A percentile compares a stretch with the other conserved stretches of the same genome.
phyloP scores from a whole-genome alignment of 2,113 vertebrate genomes.

The Thalassoma bifasciatum region DNA sequence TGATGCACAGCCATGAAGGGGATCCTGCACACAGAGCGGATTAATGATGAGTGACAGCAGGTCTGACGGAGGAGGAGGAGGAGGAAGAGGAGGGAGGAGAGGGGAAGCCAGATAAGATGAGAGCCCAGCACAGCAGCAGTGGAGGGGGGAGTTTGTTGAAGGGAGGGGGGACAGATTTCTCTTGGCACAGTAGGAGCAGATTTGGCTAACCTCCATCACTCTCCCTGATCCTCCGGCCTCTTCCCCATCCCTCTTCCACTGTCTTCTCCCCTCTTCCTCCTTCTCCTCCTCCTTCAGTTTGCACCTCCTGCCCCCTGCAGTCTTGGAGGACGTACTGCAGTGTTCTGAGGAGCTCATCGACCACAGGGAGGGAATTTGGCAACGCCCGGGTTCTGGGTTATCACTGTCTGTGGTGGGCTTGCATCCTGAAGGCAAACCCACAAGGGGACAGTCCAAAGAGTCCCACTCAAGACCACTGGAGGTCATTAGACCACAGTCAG shows the following conservation, averaged over 20 bases:
- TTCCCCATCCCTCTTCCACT: conserved; percentile 85
- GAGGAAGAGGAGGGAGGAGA: conserved; percentile 1
- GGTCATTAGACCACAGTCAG: conserved; percentile 86
- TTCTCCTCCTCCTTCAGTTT: conserved; percentile 59
- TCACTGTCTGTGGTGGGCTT: conserved; percentile 73
- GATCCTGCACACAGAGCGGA: conserved; percentile 37
- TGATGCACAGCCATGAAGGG: conserved; percentile 22
- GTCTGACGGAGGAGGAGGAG: conserved; percentile 8
- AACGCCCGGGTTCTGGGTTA: conserved; percentile 63
- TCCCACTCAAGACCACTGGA: conserved; percentile 91
- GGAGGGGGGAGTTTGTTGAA: conserved; percentile 15
- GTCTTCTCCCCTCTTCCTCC: conserved; percentile 84
- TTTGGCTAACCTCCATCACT: conserved; percentile 89
- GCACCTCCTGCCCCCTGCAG: conserved; percentile 76
- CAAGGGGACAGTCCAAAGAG: conserved; percentile 86
- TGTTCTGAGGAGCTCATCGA: conserved; percentile 83
- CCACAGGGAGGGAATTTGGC: conserved; percentile 84
- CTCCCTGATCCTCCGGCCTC: conserved; percentile 87
- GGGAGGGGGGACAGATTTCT: conserved; percentile 24
- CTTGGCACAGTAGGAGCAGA: conserved; percentile 50
- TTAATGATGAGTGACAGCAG: conserved; percentile 37
- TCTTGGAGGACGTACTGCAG: conserved; percentile 76
- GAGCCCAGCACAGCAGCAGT: background rate
- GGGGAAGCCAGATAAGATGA: conserved; percentile 30
- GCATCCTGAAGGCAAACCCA: conserved; percentile 77